Conservation (phyloP, 2,113 vertebrate genomes). For the Rhodinocichla rosea region DNA sequence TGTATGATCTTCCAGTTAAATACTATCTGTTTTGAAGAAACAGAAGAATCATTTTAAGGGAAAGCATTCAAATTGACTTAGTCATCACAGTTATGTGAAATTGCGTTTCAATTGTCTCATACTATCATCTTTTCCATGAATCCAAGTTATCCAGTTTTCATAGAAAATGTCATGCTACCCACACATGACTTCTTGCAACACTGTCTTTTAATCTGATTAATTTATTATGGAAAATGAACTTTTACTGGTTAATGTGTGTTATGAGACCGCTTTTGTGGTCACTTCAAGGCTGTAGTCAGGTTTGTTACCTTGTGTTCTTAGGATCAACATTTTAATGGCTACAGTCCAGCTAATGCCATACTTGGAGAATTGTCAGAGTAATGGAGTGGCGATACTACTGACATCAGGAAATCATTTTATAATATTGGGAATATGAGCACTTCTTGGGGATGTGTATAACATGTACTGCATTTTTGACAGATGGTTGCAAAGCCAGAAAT, state of each 20-base stretch:
- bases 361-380: neutral
- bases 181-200: constrained; percentile 48
- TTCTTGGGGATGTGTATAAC: fast-evolving
- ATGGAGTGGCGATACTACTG: neutral
- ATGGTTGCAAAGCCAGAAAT: neutral
- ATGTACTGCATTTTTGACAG: neutral
- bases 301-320: neutral
- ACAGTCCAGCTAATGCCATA: neutral
- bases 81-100: neutral
- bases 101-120: constrained; percentile 42
- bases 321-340: neutral
- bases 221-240: neutral
- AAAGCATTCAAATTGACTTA: neutral
- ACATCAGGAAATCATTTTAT: neutral
- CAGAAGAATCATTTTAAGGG: neutral
- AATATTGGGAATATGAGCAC: neutral
- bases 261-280: neutral
- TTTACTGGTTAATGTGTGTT: neutral
- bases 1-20: neutral
- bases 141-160: constrained; percentile 32
- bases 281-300: neutral
- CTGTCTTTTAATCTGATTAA: constrained; percentile 62
- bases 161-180: constrained; percentile 20
- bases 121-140: neutral
- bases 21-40: neutral